Evolutionary conservation across 2,888 invertebrate genomes (phyloP).

Genomic region (Acleris laterana): DNA sequence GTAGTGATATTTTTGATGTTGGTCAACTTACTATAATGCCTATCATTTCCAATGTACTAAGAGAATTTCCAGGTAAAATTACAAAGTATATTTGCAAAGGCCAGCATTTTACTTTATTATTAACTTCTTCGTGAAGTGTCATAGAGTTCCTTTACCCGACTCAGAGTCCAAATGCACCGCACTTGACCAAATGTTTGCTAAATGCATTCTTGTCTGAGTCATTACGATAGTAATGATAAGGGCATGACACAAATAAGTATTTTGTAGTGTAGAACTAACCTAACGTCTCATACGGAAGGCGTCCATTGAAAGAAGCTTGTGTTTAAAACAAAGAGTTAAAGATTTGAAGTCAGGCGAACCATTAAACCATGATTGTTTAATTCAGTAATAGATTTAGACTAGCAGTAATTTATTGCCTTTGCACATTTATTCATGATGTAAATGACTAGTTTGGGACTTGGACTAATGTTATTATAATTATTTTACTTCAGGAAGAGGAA

Average conservation of each 20-base stretch:
- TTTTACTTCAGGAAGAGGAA: constrained; percentile 31
- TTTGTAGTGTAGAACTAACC: constrained; percentile 19
- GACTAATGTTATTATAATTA: constrained; percentile 9
- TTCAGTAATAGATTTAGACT: not conserved
- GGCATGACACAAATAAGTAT: constrained; percentile 18
- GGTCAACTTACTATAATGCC: no score
- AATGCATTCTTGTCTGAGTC: constrained; percentile 32
- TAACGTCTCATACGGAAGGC: constrained; percentile 22
- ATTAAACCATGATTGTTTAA: not conserved
- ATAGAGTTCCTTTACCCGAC: constrained; percentile 18
- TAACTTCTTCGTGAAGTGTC: not conserved
- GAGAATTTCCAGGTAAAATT: no score
- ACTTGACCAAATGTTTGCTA: constrained; percentile 36
- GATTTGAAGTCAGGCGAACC: constrained; percentile 1
- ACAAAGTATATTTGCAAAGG: no score
- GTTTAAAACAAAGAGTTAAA: constrained; percentile 8
- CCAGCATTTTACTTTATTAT: not conserved
- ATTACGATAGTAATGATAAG: constrained; percentile 28
- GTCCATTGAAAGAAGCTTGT: not conserved
- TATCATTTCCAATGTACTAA: no score
- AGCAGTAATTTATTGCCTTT: no score
- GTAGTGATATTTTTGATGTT: no score
- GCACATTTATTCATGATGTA: no score
- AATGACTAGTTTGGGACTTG: no score
- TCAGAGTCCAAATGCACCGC: constrained; percentile 12